These are phyloP conservation scores for Meteorus cinctellus DNA, from an alignment of 2,888 invertebrate genomes.

Conservation along the genomic window DNA sequence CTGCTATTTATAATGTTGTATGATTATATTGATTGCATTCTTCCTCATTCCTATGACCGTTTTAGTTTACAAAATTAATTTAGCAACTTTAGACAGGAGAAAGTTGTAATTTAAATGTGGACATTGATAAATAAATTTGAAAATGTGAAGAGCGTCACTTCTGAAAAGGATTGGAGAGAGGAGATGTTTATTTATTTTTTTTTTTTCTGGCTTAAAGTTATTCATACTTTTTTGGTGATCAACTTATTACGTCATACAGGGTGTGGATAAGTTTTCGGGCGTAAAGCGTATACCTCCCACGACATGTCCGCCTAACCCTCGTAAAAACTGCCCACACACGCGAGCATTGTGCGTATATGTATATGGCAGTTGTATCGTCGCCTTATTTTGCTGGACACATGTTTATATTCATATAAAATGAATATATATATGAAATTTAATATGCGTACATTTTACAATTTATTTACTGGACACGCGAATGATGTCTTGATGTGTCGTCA, in stretches of 20 bases:
- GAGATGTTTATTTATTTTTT: too few species aligned
- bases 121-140: too few species aligned
- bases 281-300: slow-evolving; percentile 54
- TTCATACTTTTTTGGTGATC: neutral
- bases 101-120: too few species aligned
- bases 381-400: neutral
- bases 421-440: neutral
- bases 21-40: neutral
- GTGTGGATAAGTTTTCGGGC: slow-evolving; percentile 32
- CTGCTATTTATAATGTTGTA: neutral
- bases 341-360: slow-evolving; percentile 1
- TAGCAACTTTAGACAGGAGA: neutral
- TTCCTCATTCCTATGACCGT: slow-evolving; percentile 29
- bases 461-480: slow-evolving; percentile 53
- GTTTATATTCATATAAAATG: neutral
- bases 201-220: neutral
- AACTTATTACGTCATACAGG: slow-evolving; percentile 10
- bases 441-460: slow-evolving; percentile 9
- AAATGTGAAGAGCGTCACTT: too few species aligned
- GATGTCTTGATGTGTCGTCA: slow-evolving; percentile 66
- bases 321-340: slow-evolving; percentile 64
- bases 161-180: too few species aligned
- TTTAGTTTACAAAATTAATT: neutral
- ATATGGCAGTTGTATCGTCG: neutral
- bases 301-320: slow-evolving; percentile 60